Evolutionary conservation across 30 jellyfish, hydroid and myxozoan species (phyloP), one percentile per base, ranked within the genome.

Genomic region (Nemopilema nomurai): DNA sequence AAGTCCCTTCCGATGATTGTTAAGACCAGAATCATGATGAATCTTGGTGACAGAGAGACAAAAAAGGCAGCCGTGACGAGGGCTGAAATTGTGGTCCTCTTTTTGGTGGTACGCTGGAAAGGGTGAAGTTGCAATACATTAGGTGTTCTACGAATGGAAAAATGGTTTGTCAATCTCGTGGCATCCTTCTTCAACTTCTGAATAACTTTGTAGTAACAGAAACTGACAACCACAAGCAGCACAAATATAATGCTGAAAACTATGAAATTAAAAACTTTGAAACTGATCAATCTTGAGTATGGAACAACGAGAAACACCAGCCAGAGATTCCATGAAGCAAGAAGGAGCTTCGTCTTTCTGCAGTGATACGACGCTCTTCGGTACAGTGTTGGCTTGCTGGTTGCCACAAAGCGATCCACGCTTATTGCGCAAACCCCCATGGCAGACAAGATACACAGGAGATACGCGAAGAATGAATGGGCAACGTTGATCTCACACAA

Each of bases 131-230:
- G 30, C n/a, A n/a, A n/a, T n/a, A n/a, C n/a, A n/a, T n/a, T n/a
- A 18, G n/a, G 8, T 1, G 20, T 16, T 9, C 1, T 7, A 28
- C 65, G 18, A 9, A 29, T n/a, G 20, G 74, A 8, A 7, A n/a
- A 18, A 51, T 51, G 16, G 20, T 20, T 51, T 20, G 67, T 64
- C 24, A 64, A n/a, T 18, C 24, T 64, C 24, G 28, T 64, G 1
- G 81, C 17, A 70, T 30, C 21, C 65, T 16, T 27, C 33, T 29
- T 28, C 27, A 70, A 70, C 50, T 28, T 25, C 67, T 18, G 22
- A 70, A 70, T 20, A 7, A 70, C 33, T 28, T 29, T 70, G 30
- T 8, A 64, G n/a, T 70, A 70, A 28, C 81, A 70, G 26, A 23
- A 8, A n/a, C n/a, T n/a, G n/a, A n/a, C n/a, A n/a, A n/a, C n/a